Evolutionary conservation across 2,113 vertebrate species (phyloP).

Genomic region (Gallinago undulata): DNA sequence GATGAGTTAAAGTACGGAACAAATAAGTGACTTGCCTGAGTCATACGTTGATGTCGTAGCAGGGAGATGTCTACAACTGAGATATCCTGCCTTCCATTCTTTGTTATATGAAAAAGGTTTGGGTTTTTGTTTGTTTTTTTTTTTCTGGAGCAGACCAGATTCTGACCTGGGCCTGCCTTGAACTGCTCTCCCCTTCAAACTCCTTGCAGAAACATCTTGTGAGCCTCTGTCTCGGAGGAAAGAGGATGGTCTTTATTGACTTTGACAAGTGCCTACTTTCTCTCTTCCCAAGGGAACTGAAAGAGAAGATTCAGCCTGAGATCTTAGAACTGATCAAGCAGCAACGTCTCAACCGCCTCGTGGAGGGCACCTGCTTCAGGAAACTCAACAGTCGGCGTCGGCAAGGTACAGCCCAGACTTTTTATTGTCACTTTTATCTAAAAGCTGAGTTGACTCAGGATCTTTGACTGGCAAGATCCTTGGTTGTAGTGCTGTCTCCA

Average conservation of each 20-base stretch:
- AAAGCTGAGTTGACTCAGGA: not conserved
- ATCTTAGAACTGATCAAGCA: slow-evolving; percentile 99
- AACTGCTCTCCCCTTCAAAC: not conserved
- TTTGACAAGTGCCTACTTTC: slow-evolving; percentile 23
- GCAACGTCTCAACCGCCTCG: slow-evolving; percentile 95
- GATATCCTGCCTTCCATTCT: not conserved
- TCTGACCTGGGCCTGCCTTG: not conserved
- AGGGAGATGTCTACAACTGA: not conserved
- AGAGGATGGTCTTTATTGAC: not conserved
- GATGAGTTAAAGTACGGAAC: not conserved
- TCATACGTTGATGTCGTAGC: not conserved
- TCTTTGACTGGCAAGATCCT: not conserved
- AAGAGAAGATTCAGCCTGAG: slow-evolving; percentile 99
- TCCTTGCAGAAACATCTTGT: not conserved
- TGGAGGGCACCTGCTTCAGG: slow-evolving; percentile 98
- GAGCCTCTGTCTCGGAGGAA: not conserved
- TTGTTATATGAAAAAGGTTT: not conserved
- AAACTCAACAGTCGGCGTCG: slow-evolving; percentile 96
- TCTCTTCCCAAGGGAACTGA: slow-evolving; percentile 85
- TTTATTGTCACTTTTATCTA: not conserved
- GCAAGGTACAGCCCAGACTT: slow-evolving; percentile 83
- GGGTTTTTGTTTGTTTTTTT: not conserved
- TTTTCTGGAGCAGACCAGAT: not conserved
- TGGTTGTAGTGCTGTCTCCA: not conserved
- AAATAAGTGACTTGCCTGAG: not conserved